phyloP scores from a whole-genome alignment of 2,888 invertebrate species.

The Dysmachus trigonus region DNA sequence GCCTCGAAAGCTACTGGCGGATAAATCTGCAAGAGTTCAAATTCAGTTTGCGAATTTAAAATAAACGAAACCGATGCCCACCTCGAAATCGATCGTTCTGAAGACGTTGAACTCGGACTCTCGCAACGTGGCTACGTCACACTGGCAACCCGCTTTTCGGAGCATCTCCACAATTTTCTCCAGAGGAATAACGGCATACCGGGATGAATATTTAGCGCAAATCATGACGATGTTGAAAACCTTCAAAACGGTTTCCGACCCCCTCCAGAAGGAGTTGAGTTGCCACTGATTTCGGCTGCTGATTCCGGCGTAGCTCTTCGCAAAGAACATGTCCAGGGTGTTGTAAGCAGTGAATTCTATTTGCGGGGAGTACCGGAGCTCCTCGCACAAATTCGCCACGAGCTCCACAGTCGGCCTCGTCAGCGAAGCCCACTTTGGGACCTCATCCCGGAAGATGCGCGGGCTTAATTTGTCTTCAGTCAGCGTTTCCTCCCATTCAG shows the following conservation, averaged over 20 bases:
- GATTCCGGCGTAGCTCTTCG: not conserved
- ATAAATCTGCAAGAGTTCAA: not conserved
- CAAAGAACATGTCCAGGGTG: conserved; percentile 23
- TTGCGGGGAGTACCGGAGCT: conserved; percentile 8
- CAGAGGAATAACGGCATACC: not conserved
- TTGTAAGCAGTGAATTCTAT: conserved; percentile 37
- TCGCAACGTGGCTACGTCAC: not conserved
- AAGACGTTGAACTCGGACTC: conserved; percentile 31
- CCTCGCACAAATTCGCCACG: conserved; percentile 13
- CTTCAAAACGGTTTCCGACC: not conserved
- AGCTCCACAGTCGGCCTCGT: not conserved
- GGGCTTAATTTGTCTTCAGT: not conserved
- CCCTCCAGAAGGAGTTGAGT: not conserved
- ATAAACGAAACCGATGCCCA: not conserved
- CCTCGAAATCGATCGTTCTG: conserved; percentile 8
- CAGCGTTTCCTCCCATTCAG: not conserved
- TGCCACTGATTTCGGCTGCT: not conserved
- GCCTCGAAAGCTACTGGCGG: not conserved
- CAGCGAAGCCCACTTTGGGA: not conserved
- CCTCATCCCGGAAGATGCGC: not conserved
- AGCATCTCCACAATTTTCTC: not conserved
- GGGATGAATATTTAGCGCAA: not conserved
- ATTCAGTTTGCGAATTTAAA: not conserved
- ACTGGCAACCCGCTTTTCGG: not conserved
- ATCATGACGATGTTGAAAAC: conserved; percentile 16